Conservation (phyloP, 2,888 invertebrate genomes). For the Orthosia cruda region DNA sequence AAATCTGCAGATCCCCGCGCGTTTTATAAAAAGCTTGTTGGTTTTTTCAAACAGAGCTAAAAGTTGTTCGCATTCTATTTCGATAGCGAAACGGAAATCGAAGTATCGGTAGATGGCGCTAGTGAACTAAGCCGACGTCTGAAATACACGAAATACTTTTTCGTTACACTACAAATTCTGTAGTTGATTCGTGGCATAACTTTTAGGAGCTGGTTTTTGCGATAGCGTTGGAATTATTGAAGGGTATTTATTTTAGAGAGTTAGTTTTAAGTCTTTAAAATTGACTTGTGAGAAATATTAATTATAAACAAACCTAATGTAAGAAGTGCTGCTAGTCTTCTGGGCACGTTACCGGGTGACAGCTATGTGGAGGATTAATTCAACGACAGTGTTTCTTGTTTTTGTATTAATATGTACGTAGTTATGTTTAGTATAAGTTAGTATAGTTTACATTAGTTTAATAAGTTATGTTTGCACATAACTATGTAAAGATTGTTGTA, state of each 20-base stretch:
- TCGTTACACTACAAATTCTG: conserved; percentile 31
- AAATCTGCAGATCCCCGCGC: conserved; percentile 45
- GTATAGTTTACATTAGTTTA: too few relatives aligned
- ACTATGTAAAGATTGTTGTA: too few relatives aligned
- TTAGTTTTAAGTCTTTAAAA: background rate
- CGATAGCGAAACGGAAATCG: conserved; percentile 55
- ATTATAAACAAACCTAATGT: background rate
- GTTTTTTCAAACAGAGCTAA: conserved; percentile 58
- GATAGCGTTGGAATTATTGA: conserved; percentile 41
- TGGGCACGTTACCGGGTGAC: too few relatives aligned
- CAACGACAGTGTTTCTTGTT: too few relatives aligned
- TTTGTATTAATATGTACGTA: too few relatives aligned
- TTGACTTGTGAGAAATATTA: too few relatives aligned
- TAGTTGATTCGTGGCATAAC: conserved; percentile 27
- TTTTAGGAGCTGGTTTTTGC: conserved; percentile 17
- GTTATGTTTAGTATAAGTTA: too few relatives aligned
- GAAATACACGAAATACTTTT: conserved; percentile 60
- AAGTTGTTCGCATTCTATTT: conserved; percentile 66
- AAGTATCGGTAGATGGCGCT: conserved; percentile 39
- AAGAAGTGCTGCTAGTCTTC: background rate
- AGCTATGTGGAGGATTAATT: too few relatives aligned
- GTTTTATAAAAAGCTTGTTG: conserved; percentile 50
- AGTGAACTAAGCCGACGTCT: conserved; percentile 56
- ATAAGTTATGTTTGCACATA: too few relatives aligned
- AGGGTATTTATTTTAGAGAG: conserved; percentile 11